Base-by-base conservation (phyloP, 2,888 invertebrate species). In the Ptilodon capucinus region DNA sequence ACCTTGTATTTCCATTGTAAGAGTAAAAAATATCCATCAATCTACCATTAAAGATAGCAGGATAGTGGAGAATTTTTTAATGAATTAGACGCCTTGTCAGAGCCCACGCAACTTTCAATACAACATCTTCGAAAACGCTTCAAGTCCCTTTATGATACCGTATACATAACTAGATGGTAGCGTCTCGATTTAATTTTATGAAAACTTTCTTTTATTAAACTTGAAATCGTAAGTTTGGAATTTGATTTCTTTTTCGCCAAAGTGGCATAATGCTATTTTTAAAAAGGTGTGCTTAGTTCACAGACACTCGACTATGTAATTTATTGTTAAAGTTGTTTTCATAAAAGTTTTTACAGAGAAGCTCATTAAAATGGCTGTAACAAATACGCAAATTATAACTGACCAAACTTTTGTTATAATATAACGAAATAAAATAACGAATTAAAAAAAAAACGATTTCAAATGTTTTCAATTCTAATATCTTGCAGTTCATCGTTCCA, bases 321-420 rank as follows among this genome's bases (percentile, higher is more conserved):
- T 57, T 43, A 40, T 48, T 47, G 35, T 50, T 11, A 57, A 57
- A 54, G 51, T 54, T 62, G 57, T 60, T 62, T n/a, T 62, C 53
- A 56, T 60, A 48, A 45, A 54, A 50, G 53, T 46, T 43, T 59
- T 43, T 32, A 51, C 44, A 40, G 36, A 36, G 38, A 35, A 42
- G 36, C 21, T 30, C 23, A 47, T 39, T 32, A 35, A 8, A 16
- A 16, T 16, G n/a, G 41, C 30, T 35, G 19, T 45, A 43, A 28
- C 7, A 36, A 38, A 48, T 48, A 23, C 36, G 23, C 16, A 25
- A 45, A 41, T 14, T 14, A 13, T 32, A 14, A 3, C 8, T 32
- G 6, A 32, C 1, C n/a, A 11, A 11, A n/a, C n/a, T 28, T 11
- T 28, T 28, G 11, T n/a, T 4, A n/a, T 28, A 23, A 23, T 6